Conservation (phyloP, 2,797 vertebrate genomes). For the Parotocinclus haroldoi region DNA sequence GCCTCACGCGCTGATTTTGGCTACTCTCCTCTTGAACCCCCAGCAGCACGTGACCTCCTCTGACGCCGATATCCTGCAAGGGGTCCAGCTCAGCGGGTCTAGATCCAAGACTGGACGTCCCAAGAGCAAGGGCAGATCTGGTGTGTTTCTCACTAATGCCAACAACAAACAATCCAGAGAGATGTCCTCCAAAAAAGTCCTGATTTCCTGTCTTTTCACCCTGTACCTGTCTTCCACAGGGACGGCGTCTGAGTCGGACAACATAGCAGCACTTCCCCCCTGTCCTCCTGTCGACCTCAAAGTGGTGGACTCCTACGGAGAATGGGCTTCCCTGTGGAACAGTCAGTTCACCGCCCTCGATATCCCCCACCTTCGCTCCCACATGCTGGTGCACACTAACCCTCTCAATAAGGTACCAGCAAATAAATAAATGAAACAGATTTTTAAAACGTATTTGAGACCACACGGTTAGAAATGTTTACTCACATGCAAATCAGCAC, state of each 20-base stretch:
- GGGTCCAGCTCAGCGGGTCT: slow-evolving; percentile 35
- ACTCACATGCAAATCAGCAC: no score
- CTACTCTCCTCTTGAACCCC: slow-evolving; percentile 61
- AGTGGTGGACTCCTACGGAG: slow-evolving; percentile 73
- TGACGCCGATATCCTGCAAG: slow-evolving; percentile 33
- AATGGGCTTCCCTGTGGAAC: slow-evolving; percentile 71
- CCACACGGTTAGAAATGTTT: no score
- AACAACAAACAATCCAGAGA: no score
- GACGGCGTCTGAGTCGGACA: slow-evolving; percentile 20
- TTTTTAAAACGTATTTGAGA: neutral
- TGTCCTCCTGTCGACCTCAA: slow-evolving; percentile 50
- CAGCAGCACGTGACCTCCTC: slow-evolving; percentile 14
- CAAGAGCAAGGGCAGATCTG: slow-evolving; percentile 52
- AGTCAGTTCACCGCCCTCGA: slow-evolving; percentile 74
- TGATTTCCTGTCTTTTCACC: no score
- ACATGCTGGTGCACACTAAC: slow-evolving; percentile 75
- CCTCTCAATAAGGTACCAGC: slow-evolving; percentile 68
- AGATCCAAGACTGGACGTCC: slow-evolving; percentile 27
- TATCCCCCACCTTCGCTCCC: slow-evolving; percentile 77
- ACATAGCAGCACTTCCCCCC: slow-evolving; percentile 11
- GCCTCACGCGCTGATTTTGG: slow-evolving; percentile 74
- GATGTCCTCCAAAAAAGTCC: no score
- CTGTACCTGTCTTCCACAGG: slow-evolving; percentile 41
- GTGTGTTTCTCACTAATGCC: slow-evolving; percentile 46
- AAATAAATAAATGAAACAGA: neutral